phyloP scores from a whole-genome alignment of 2,797 vertebrate species.

The Lepilemur ruficaudatus region DNA sequence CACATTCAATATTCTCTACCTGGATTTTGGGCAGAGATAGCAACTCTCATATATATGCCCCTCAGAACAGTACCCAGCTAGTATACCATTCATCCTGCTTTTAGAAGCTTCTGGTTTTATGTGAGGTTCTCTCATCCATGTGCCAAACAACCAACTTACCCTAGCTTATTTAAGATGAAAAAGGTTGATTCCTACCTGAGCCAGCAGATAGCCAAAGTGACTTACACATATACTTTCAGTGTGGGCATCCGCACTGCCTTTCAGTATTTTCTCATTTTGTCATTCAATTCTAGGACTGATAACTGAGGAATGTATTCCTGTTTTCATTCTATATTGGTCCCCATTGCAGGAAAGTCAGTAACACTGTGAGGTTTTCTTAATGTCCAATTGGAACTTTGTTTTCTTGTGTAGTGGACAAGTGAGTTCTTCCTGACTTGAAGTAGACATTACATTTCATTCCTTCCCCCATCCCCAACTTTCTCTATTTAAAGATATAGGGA shows the following conservation, averaged over 20 bases:
- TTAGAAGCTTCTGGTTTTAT: not conserved
- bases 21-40: not conserved
- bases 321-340: not conserved
- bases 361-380: not conserved
- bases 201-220: not conserved
- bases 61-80: not conserved
- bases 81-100: not conserved
- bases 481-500: not conserved
- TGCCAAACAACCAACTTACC: not conserved
- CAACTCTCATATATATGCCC: not conserved
- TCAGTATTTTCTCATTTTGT: conserved; percentile 8
- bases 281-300: not conserved
- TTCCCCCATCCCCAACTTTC: not conserved
- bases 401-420: not conserved
- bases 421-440: conserved; percentile 38
- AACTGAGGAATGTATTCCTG: not conserved
- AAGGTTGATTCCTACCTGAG: not conserved
- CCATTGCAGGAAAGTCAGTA: not conserved
- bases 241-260: not conserved
- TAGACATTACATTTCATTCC: conserved; percentile 6
- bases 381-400: not conserved
- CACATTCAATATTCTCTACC: not conserved
- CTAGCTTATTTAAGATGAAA: conserved; percentile 27
- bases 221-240: not conserved
- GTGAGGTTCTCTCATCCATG: not conserved